Base-by-base conservation (phyloP, 1,140 invertebrate genomes). In the Diorhabda elongata region DNA sequence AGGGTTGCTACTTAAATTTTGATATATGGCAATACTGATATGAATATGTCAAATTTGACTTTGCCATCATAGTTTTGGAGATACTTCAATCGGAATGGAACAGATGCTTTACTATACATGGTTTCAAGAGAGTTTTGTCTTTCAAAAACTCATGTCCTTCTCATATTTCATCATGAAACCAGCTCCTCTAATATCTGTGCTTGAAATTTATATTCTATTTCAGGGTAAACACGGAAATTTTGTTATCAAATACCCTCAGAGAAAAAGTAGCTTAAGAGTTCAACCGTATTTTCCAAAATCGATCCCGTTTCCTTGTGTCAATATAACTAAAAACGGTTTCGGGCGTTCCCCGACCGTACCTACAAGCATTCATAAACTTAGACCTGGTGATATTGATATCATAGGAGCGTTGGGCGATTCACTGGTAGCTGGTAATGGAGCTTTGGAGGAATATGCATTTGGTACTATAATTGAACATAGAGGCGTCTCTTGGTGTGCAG, bases 341-440 rank as follows among this genome's bases (percentile, higher is more conserved):
- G 80, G 73, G 5, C 67, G 73, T 44, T 74, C 73, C 7, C 3
- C 47, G 2, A 59, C 42, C 2, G 62, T 68, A 58, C 80, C 80
- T 7, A 76, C 74, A 4, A 81, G 79, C 60, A 90, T 91, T 7
- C 88, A 91, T 77, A 77, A 80, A 67, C 82, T 94, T 4, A 81
- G 89, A 58, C 91, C 90, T 2, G 89, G 86, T 6, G 92, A 94
- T 77, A 90, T 94, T 52, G 88, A 92, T 67, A 88, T 94, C 2
- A 83, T 94, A 4, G 92, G 85, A 4, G 91, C 91, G 2, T 84
- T 94, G 63, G 92, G 92, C 4, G 92, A 94, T 79, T 92, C 91
- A 1, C 77, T 94, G 61, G 86, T 91, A 0, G 92, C 91, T 4
- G 91, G 87, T 44, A 92, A 89, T 73, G 91, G 91, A 2, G 90